Conservation (phyloP, 2,888 invertebrate species). For the Sipunculus nudus region DNA sequence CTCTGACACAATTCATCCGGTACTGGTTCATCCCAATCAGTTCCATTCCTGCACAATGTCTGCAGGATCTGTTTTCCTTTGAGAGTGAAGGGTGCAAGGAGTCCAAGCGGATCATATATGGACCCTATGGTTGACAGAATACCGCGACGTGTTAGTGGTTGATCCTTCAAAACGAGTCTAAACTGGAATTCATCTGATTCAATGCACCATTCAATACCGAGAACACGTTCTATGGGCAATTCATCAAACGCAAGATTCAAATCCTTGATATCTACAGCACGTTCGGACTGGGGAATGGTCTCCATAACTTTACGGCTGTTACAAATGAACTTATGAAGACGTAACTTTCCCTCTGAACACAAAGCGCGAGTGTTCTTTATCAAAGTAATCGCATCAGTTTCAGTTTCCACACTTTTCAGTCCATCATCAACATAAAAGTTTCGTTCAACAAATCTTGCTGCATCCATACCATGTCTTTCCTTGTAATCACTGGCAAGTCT, state of each 20-base stretch:
- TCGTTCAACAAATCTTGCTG: constrained; percentile 16
- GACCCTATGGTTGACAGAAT: constrained; percentile 32
- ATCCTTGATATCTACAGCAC: not conserved
- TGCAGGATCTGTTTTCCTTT: constrained; percentile 22
- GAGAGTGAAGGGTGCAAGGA: constrained; percentile 30
- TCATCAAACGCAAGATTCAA: not conserved
- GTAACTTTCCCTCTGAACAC: constrained; percentile 1
- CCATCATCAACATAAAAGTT: constrained; percentile 39
- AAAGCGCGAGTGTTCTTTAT: constrained; percentile 1
- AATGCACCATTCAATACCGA: constrained; percentile 42
- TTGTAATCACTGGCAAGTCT: not conserved
- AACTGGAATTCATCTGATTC: constrained; percentile 33
- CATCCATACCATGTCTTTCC: no score
- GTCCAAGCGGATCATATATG: constrained; percentile 39
- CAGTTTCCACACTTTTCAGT: constrained; percentile 6
- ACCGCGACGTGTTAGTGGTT: constrained; percentile 32
- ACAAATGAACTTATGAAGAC: constrained; percentile 22
- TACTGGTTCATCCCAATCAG: constrained; percentile 15
- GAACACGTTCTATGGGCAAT: constrained; percentile 26
- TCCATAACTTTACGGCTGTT: constrained; percentile 14
- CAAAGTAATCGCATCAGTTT: constrained; percentile 2
- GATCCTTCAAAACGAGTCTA: constrained; percentile 10
- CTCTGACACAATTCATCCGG: not conserved
- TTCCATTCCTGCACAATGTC: constrained; percentile 7
- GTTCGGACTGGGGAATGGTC: constrained; percentile 4